Conservation (phyloP, 2,797 vertebrate genomes). For the Borostomias antarcticus region DNA sequence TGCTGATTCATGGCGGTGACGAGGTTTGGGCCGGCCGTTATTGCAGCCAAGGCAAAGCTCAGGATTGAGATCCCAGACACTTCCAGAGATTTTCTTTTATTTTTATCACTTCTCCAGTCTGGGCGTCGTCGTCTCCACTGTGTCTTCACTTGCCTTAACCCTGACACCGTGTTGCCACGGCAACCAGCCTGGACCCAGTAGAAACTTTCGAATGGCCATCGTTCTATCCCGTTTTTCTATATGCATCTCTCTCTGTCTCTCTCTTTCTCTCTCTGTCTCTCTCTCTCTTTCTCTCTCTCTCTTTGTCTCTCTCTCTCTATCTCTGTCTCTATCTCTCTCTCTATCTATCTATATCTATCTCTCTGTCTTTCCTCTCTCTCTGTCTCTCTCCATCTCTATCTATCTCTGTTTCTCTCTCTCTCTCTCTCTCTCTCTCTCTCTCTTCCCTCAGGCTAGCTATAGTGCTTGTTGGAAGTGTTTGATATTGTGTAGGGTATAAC, state of each 20-base stretch:
- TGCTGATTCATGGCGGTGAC: too few relatives aligned
- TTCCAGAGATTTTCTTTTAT: not conserved
- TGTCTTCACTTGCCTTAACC: constrained; percentile 41
- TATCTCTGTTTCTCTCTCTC: not conserved
- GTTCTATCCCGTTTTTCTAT: too few relatives aligned
- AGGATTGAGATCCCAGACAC: too few relatives aligned
- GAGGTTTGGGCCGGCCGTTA: too few relatives aligned
- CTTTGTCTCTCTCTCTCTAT: not conserved
- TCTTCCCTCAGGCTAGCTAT: not conserved
- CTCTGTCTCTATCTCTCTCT: not conserved
- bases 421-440: not conserved
- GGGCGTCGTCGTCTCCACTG: constrained; percentile 6
- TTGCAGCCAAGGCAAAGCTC: too few relatives aligned
- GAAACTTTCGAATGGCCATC: constrained; percentile 15
- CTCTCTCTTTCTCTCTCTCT: not conserved
- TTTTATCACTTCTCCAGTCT: constrained; percentile 8
- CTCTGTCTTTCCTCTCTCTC: constrained; percentile 7
- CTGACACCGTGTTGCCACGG: constrained; percentile 68
- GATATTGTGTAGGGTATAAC: too few relatives aligned
- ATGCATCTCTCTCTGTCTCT: too few relatives aligned
- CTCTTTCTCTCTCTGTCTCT: not conserved
- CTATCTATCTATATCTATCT: not conserved
- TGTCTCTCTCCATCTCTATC: constrained; percentile 8
- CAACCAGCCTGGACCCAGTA: constrained; percentile 56
- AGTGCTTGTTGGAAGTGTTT: too few relatives aligned